Percentiles rank a stretch among this genome's conserved stretches.
Evolutionary conservation across 2,797 vertebrate genomes (phyloP).

Genomic region (Diplodus sargus): DNA sequence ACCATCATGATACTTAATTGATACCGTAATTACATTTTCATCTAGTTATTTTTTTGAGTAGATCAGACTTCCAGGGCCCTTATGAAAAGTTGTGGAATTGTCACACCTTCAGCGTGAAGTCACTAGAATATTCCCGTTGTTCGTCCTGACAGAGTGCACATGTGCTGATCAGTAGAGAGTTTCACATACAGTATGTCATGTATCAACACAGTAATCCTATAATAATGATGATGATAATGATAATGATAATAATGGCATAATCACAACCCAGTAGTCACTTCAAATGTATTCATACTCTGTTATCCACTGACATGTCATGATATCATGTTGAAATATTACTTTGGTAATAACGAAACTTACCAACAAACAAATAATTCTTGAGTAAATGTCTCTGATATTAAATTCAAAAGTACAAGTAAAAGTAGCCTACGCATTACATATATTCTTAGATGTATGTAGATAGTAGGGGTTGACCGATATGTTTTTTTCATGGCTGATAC

Average conservation of each 20-base stretch:
- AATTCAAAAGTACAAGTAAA: too few species aligned
- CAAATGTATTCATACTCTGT: background rate
- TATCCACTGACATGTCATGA: background rate
- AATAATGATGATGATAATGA: too few species aligned
- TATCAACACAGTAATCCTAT: background rate
- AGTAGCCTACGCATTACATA: too few species aligned
- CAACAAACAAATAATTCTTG: too few species aligned
- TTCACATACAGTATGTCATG: background rate
- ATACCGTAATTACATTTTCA: too few species aligned
- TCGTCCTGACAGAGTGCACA: background rate
- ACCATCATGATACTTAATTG: background rate
- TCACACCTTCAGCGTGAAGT: background rate
- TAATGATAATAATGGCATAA: background rate
- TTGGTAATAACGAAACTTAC: too few species aligned
- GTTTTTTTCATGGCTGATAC: too few species aligned
- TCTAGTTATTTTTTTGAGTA: background rate
- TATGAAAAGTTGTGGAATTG: background rate
- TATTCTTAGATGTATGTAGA: too few species aligned
- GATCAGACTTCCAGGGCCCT: too few species aligned
- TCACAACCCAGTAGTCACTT: background rate
- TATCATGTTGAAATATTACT: too few species aligned
- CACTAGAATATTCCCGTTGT: conserved; percentile 20
- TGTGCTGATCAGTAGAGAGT: background rate
- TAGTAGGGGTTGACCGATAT: too few species aligned
- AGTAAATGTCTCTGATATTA: too few species aligned